These are phyloP conservation scores for Psammodynastes pulverulentus DNA, from an alignment of 2,113 vertebrate species.

Conservation along the genomic window DNA sequence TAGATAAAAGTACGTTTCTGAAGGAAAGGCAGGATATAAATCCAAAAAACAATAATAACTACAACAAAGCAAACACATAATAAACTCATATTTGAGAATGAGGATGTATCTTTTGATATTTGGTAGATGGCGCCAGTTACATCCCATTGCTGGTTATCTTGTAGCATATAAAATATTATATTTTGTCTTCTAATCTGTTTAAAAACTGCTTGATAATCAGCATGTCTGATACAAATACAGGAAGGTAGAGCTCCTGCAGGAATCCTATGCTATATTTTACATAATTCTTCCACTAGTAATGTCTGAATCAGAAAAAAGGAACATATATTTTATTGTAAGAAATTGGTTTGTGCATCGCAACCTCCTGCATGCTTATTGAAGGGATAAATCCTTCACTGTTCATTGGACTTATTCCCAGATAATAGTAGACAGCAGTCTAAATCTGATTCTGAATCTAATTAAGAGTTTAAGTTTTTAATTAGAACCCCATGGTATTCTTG, in stretches of 20 bases:
- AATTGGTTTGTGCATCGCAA: not conserved
- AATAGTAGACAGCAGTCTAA: not conserved
- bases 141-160: no score
- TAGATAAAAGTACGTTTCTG: not conserved
- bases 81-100: not conserved
- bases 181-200: not conserved
- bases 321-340: not conserved
- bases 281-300: not conserved
- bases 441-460: not conserved
- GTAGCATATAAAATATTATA: not conserved
- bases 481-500: not conserved
- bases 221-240: not conserved
- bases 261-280: not conserved
- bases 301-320: not conserved
- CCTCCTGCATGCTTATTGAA: not conserved
- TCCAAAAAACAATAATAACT: not conserved
- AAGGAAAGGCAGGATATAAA: not conserved
- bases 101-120: not conserved
- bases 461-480: not conserved
- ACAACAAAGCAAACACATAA: not conserved
- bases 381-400: not conserved
- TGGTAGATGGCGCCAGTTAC: no score
- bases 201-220: not conserved
- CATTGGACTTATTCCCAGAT: not conserved
- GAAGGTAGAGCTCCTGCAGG: not conserved